A percentile compares a stretch with the other conserved stretches of the same genome.
phyloP scores from a whole-genome alignment of 1,140 invertebrate genomes.

The Uloborus diversus region DNA sequence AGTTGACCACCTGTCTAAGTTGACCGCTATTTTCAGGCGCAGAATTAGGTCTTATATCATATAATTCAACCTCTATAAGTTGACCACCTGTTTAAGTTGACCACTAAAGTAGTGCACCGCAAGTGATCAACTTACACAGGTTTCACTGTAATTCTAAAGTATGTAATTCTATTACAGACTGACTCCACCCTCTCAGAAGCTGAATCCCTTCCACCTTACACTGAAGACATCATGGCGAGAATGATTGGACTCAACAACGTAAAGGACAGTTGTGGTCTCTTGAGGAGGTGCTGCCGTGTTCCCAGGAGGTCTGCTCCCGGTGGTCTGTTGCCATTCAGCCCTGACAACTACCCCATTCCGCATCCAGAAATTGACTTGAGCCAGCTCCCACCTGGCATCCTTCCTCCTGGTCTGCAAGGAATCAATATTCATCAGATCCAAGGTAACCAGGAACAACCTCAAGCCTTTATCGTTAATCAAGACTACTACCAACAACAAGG shows the following conservation, averaged over 20 bases:
- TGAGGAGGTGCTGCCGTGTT: conserved; percentile 60
- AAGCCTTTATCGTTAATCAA: conserved; percentile 14
- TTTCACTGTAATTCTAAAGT: no score
- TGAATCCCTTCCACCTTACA: conserved; percentile 51
- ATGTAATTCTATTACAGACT: conserved; percentile 8
- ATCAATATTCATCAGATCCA: conserved; percentile 9
- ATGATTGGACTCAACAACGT: conserved; percentile 54
- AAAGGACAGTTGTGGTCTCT: conserved; percentile 58
- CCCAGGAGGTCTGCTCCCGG: conserved; percentile 25
- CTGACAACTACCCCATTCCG: conserved; percentile 47
- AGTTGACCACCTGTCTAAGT: no score
- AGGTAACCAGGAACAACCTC: conserved; percentile 19
- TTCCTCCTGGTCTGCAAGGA: conserved; percentile 24
- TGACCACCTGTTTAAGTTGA: no score
- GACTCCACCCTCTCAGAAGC: conserved; percentile 13
- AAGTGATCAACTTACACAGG: no score
- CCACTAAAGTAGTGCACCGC: no score
- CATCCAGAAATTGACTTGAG: conserved; percentile 23
- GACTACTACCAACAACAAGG: no score
- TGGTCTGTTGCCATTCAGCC: conserved; percentile 48
- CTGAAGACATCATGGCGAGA: conserved; percentile 59
- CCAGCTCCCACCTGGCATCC: conserved; percentile 22
- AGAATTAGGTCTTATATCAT: no score
- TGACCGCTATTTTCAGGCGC: no score
- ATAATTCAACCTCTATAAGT: no score